These are phyloP conservation scores for Heteronetta atricapilla DNA, from an alignment of 2,113 vertebrate species.

Conservation along the genomic window DNA sequence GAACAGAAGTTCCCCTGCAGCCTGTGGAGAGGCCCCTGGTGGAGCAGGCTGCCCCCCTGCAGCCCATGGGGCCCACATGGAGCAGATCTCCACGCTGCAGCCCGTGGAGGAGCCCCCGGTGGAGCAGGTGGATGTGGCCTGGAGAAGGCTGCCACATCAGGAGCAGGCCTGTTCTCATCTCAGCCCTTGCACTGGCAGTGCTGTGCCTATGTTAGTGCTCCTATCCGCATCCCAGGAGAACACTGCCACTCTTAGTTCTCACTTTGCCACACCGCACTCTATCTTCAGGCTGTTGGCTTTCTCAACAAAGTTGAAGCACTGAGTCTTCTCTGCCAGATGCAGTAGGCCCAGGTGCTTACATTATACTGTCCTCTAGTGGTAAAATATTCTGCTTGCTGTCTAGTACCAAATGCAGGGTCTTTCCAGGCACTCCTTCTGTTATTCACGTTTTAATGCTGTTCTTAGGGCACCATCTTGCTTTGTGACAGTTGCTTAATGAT, in stretches of 20 bases:
- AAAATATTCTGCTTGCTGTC: fast-evolving
- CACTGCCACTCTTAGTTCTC: neutral
- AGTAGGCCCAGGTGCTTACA: neutral
- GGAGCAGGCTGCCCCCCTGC: no score
- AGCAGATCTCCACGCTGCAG: no score
- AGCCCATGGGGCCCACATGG: no score
- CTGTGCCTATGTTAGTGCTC: neutral
- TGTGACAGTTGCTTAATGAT: neutral
- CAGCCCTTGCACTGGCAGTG: no score
- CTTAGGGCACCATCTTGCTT: neutral
- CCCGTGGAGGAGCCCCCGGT: no score
- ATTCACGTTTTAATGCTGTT: fast-evolving
- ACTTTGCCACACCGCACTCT: fast-evolving
- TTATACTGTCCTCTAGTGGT: slow-evolving; percentile 58
- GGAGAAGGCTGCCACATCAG: no score
- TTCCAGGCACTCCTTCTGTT: neutral
- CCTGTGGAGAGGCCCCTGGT: no score
- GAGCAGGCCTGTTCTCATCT: no score
- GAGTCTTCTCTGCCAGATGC: neutral
- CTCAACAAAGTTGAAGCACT: fast-evolving
- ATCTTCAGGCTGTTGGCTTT: fast-evolving
- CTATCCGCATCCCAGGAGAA: neutral
- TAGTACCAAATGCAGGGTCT: neutral
- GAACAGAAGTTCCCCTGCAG: no score
- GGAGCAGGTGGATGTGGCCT: no score